These are phyloP conservation scores for Sarcophaga peregrina DNA, from an alignment of 1,140 invertebrate species.

Conservation along the genomic window DNA sequence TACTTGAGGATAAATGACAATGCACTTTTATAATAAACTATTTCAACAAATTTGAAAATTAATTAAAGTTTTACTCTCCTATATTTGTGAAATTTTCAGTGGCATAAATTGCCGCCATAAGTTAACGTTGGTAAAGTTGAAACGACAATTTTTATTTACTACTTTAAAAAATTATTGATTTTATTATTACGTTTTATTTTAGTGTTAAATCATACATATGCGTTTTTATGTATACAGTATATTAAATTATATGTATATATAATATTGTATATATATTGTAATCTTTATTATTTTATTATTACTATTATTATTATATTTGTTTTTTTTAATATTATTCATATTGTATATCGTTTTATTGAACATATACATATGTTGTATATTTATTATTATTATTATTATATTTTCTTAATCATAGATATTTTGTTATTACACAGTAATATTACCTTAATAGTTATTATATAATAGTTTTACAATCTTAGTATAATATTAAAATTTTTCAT, in stretches of 20 bases:
- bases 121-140: too few species aligned
- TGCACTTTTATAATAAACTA: too few species aligned
- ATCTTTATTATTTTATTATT: conserved; percentile 12
- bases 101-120: too few species aligned
- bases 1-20: too few species aligned
- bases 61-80: too few species aligned
- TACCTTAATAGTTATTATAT: conserved; percentile 26
- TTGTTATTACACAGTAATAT: conserved; percentile 38
- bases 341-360: conserved; percentile 15
- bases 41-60: too few species aligned
- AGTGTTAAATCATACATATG: conserved; percentile 45
- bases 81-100: too few species aligned
- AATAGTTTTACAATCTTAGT: conserved; percentile 42
- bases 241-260: conserved; percentile 42
- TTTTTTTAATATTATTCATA: not conserved
- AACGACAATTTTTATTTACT: conserved; percentile 41
- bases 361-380: not conserved
- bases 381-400: conserved; percentile 7
- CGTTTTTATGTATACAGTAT: conserved; percentile 41
- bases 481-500: conserved; percentile 29
- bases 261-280: conserved; percentile 22
- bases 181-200: conserved; percentile 45
- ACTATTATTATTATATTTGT: conserved; percentile 20
- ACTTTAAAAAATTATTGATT: conserved; percentile 52
- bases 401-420: conserved; percentile 15